Conservation (phyloP, 2,797 vertebrate genomes). For the Discoglossus pictus region DNA sequence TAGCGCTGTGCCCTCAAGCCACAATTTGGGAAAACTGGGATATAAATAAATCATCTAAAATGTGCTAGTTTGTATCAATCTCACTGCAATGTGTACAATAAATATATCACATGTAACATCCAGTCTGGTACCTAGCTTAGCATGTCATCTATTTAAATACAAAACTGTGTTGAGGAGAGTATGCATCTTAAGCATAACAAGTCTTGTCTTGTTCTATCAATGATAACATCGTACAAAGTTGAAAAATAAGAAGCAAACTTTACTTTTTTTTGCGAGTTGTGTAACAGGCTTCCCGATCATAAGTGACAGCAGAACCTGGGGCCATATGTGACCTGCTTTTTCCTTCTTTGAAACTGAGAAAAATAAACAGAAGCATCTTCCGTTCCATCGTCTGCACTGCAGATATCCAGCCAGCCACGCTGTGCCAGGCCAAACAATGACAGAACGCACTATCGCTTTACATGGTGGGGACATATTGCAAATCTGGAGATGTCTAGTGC, state of each 20-base stretch:
- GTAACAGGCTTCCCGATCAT: slow-evolving; percentile 31
- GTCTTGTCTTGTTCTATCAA: slow-evolving; percentile 20
- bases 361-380: slow-evolving; percentile 35
- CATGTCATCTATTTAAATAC: too few relatives aligned
- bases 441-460: too few relatives aligned
- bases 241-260: slow-evolving; percentile 22
- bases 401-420: slow-evolving; percentile 24
- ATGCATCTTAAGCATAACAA: slow-evolving; percentile 24
- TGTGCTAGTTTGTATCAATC: too few relatives aligned
- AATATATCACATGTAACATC: too few relatives aligned
- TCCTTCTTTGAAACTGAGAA: slow-evolving; percentile 27
- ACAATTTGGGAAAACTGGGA: too few relatives aligned
- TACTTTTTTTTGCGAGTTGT: slow-evolving; percentile 32
- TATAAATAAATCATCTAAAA: too few relatives aligned
- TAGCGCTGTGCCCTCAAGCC: too few relatives aligned
- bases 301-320: slow-evolving; percentile 31
- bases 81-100: too few relatives aligned
- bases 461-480: too few relatives aligned
- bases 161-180: slow-evolving; percentile 1
- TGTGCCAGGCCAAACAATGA: slow-evolving; percentile 26
- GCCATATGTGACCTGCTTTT: slow-evolving; percentile 44
- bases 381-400: slow-evolving; percentile 29
- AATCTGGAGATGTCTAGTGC: too few relatives aligned
- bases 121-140: too few relatives aligned
- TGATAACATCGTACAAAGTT: slow-evolving; percentile 20